A percentile compares a stretch with the other conserved stretches of the same genome.
Evolutionary conservation across 2,888 invertebrate species (phyloP).

Genomic region (Galerucella nymphaeae): DNA sequence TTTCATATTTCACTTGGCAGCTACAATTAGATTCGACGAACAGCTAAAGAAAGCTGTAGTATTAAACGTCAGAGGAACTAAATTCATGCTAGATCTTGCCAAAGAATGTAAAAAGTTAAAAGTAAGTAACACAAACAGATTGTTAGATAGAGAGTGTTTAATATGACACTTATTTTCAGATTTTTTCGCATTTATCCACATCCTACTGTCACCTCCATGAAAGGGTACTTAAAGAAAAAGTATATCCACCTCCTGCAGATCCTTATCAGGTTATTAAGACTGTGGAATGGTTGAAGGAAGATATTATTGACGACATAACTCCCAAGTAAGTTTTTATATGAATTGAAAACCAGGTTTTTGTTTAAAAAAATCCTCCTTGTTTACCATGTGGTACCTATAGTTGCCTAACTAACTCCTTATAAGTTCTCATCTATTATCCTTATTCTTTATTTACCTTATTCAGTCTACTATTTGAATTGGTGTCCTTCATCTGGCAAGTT

Average conservation of each 20-base stretch:
- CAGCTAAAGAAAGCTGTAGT: slow-evolving; percentile 88
- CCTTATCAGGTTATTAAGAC: slow-evolving; percentile 80
- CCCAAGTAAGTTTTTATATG: slow-evolving; percentile 69
- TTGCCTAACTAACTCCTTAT: no score
- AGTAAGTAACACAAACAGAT: slow-evolving; percentile 62
- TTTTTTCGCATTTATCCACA: slow-evolving; percentile 86
- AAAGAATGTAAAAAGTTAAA: slow-evolving; percentile 80
- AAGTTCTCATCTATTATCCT: no score
- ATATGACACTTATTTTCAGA: slow-evolving; percentile 58
- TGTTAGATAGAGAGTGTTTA: no score
- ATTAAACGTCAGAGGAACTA: slow-evolving; percentile 92
- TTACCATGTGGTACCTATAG: no score
- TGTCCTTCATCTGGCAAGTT: no score
- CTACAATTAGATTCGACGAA: slow-evolving; percentile 89
- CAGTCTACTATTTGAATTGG: no score
- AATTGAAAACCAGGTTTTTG: no score
- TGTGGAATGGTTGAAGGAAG: slow-evolving; percentile 83
- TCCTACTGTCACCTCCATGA: slow-evolving; percentile 92
- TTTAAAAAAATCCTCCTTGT: no score
- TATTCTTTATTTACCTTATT: no score
- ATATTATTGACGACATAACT: slow-evolving; percentile 73
- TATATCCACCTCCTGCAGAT: slow-evolving; percentile 86
- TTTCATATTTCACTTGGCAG: slow-evolving; percentile 87
- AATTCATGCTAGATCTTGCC: slow-evolving; percentile 85
- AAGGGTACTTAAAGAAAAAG: slow-evolving; percentile 82